A percentile compares a stretch with the other conserved stretches of the same genome.
Conservation (phyloP, 1,140 invertebrate genomes). For the Belonocnema kinseyi region DNA sequence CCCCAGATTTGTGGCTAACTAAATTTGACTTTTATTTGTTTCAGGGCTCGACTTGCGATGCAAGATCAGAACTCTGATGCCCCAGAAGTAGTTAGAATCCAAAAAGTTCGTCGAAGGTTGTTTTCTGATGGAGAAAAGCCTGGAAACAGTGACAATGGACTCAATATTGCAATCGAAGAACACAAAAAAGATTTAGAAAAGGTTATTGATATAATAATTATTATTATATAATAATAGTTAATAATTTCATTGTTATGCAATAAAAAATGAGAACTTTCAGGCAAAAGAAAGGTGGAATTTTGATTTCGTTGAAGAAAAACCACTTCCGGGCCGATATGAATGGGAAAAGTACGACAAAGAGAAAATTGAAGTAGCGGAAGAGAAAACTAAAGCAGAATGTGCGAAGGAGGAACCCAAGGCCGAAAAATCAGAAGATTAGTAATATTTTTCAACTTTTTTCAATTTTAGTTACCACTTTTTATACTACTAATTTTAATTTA, state of each 20-base stretch:
- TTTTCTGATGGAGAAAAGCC: conserved; percentile 58
- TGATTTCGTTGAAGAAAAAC: conserved; percentile 66
- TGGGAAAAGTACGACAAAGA: conserved; percentile 63
- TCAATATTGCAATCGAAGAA: conserved; percentile 44
- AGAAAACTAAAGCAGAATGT: conserved; percentile 33
- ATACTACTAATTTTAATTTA: no score
- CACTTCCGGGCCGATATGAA: conserved; percentile 60
- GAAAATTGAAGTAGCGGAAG: conserved; percentile 44
- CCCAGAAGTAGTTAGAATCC: conserved; percentile 53
- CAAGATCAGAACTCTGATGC: conserved; percentile 61
- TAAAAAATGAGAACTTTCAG: conserved; percentile 45
- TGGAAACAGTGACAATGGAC: conserved; percentile 35
- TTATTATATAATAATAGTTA: no score
- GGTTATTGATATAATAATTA: conserved; percentile 45
- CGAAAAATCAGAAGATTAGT: conserved; percentile 14
- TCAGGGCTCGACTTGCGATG: conserved; percentile 68
- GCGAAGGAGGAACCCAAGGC: conserved; percentile 39
- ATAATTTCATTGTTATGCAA: no score
- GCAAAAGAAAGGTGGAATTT: conserved; percentile 69
- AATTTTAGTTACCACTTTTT: no score
- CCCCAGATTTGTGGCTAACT: no score
- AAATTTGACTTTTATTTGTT: conserved; percentile 42
- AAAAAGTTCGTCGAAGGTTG: conserved; percentile 60
- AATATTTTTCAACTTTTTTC: no score
- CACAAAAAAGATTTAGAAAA: conserved; percentile 55